Percentiles rank a stretch among this genome's conserved stretches.
phyloP scores from a whole-genome alignment of 1,140 invertebrate species.

The Galleria mellonella region DNA sequence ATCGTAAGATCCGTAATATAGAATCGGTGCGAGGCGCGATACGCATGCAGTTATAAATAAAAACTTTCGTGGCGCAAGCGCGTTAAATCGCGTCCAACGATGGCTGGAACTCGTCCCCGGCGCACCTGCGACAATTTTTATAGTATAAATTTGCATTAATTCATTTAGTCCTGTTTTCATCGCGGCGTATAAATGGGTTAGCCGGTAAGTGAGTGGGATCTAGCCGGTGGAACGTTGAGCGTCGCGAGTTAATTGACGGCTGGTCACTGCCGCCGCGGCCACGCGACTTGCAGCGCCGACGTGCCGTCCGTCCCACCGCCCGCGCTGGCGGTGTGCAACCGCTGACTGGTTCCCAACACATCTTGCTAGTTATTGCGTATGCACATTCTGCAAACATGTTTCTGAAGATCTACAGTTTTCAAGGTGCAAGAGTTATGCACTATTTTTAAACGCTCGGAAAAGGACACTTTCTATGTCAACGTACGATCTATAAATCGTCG shows the following conservation, averaged over 20 bases:
- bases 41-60: constrained; percentile 57
- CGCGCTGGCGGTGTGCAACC: constrained; percentile 16
- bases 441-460: not conserved
- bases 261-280: constrained; percentile 13
- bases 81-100: constrained; percentile 64
- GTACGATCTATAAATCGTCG: no score
- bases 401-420: not conserved
- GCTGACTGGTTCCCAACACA: constrained; percentile 33
- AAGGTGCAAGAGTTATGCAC: constrained; percentile 1
- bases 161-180: constrained; percentile 70
- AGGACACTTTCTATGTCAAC: no score
- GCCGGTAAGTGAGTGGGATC: constrained; percentile 64
- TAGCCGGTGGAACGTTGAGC: constrained; percentile 25
- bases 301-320: constrained; percentile 6
- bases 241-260: constrained; percentile 24
- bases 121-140: constrained; percentile 74
- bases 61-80: constrained; percentile 55
- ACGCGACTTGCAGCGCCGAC: not conserved
- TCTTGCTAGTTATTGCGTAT: constrained; percentile 30
- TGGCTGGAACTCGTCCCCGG: constrained; percentile 60
- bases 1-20: constrained; percentile 22
- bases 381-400: constrained; percentile 2
- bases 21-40: constrained; percentile 19
- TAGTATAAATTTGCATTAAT: constrained; percentile 74
- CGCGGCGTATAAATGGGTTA: constrained; percentile 68